Percentiles rank a stretch among this genome's conserved stretches.
Evolutionary conservation across 1,140 invertebrate genomes (phyloP).

Genomic region (Oreohelix idahoensis): DNA sequence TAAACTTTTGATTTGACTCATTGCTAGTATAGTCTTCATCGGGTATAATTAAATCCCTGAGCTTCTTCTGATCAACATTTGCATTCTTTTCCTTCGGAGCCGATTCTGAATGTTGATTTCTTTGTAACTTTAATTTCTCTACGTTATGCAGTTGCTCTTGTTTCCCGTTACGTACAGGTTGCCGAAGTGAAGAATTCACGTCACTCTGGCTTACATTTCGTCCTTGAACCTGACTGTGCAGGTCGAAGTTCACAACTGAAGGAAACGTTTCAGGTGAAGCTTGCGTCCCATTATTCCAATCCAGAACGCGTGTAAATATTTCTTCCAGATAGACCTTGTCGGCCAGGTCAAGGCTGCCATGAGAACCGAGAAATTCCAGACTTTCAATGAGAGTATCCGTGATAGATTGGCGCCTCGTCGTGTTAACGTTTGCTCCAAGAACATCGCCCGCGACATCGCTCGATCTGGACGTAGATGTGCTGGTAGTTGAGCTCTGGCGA

Average conservation of each 20-base stretch:
- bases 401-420: neutral
- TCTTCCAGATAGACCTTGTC: slow-evolving; percentile 41
- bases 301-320: slow-evolving; percentile 42
- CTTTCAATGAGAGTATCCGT: slow-evolving; percentile 13
- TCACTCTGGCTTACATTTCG: too few relatives aligned
- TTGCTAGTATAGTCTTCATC: slow-evolving; percentile 42
- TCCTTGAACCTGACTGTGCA: too few relatives aligned
- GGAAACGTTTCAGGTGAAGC: too few relatives aligned
- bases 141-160: too few relatives aligned
- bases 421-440: neutral
- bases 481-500: slow-evolving; percentile 44
- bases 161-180: too few relatives aligned
- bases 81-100: neutral
- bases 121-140: too few relatives aligned
- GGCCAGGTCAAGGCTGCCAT: slow-evolving; percentile 35
- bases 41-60: slow-evolving; percentile 44
- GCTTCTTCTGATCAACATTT: slow-evolving; percentile 16
- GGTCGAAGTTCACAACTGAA: too few relatives aligned
- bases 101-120: too few relatives aligned
- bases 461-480: slow-evolving; percentile 44
- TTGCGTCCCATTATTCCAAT: slow-evolving; percentile 38
- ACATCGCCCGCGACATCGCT: neutral
- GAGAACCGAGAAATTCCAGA: slow-evolving; percentile 38
- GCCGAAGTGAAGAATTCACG: too few relatives aligned
- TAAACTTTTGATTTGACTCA: neutral